Evolutionary conservation across 2,113 vertebrate genomes (phyloP), one percentile per base, ranked within the genome.

Genomic region (Nanger granti): DNA sequence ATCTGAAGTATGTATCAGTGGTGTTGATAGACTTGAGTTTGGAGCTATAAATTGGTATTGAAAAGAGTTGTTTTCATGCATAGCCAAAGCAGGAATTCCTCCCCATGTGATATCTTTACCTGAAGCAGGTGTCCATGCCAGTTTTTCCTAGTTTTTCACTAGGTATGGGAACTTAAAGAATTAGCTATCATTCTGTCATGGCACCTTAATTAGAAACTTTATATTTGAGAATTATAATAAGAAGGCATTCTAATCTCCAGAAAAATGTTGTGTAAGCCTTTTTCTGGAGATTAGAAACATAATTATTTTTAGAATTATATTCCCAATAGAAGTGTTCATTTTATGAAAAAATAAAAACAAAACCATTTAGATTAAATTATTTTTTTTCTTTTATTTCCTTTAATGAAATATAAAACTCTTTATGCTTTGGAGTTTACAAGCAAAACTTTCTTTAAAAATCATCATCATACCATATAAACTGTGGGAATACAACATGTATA

Each of bases 241-340:
- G 76, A 76, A 95, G 69, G 29, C 12, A 87, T 82, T 87, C 41
- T 84, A 62, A 94, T 95, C 85, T 69, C 49, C 52, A 87, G 44
- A 83, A 85, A 73, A 89, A 64, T 29, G 7, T 69, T 93, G 73
- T 89, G 7, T 79, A 44, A 96, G 37, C 37, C 54, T 49, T 82
- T 97, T 22, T 54, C 49, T 83, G 80, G 31, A 83, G 80, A 54
- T 83, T 83, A 83, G 80, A 34, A 34, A 83, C 34, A 54, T 54
- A 83, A 96, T 97, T 94, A 73, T 37, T 66, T 93, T 89, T 97
- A 64, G 86, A 96, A 94, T 97, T 86, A 28, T 52, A 73, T 91
- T 92, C 94, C 85, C 88, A 37, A 29, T 5, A 89, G 59, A 87
- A 49, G 6, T 83, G 26, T 34, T 96, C 37, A 87, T 96, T 93